Base-by-base conservation (phyloP, 2,797 vertebrate genomes). In the Momotus momota region DNA sequence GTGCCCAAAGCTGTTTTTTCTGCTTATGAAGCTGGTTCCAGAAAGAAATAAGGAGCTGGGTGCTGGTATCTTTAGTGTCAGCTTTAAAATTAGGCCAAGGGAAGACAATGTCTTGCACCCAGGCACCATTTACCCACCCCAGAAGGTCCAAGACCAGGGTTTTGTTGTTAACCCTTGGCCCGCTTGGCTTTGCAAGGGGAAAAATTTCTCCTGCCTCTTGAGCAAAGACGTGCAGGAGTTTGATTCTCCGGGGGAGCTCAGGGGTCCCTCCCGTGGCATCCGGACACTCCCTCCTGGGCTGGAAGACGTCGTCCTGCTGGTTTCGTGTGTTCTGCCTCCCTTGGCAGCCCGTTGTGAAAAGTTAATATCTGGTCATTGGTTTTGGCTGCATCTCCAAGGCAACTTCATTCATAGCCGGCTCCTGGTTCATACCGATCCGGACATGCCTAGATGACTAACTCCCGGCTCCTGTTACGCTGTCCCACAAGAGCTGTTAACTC, bases 291-390 rank as follows among this genome's bases (percentile, higher is more conserved):
- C 23, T 6, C 43, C 54, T 61, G 48, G 1, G 6, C 93, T 91
- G 92, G 87, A 41, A 80, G 85, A 80, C 71, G 61, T 52, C 1
- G 75, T 72, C 90, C 82, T 81, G 86, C 90, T 90, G 81, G 38
- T 94, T 84, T 62, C 14, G 3, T 43, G 4, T n/a, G 78, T 86
- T 86, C 78, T 86, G 86, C 78, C 81, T 92, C 83, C 78, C 78
- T 95, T 96, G 95, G 95, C 95, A 95, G 86, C 90, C 75, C 2
- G 1, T 77, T 84, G 86, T 86, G 92, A 81, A 49, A 94, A 96
- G 95, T 95, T 94, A 93, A 88, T 95, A 88, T 95, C 96, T 96
- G 95, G 95, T 96, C 96, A 94, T 84, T 92, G 95, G 86, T 92
- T 94, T 96, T 95, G 91, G 91, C 93, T 92, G 81, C 91, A 95